Conservation (phyloP, 2,113 vertebrate genomes). For the Percina caprodes region DNA sequence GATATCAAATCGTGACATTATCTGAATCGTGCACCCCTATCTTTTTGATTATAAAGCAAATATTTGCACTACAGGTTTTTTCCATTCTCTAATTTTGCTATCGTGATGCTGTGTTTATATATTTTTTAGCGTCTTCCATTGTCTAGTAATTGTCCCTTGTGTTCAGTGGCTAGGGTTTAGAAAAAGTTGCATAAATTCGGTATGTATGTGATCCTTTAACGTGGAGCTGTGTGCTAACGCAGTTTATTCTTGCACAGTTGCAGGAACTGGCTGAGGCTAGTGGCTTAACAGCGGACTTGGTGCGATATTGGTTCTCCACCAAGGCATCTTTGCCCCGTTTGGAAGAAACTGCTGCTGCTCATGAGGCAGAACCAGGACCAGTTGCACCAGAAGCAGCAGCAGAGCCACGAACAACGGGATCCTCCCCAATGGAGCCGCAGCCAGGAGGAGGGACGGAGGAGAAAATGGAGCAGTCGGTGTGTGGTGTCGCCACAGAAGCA, state of each 20-base stretch:
- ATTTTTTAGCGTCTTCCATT: not conserved
- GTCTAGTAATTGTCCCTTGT: not conserved
- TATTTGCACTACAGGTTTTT: not conserved
- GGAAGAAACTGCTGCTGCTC: conserved; percentile 31
- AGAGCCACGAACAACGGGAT: conserved; percentile 36
- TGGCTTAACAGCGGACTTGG: conserved; percentile 87
- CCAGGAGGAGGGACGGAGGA: conserved; percentile 66
- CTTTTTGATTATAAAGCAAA: not conserved
- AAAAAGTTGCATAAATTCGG: too few species aligned
- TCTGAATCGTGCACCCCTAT: too few species aligned
- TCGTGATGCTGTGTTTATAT: not conserved
- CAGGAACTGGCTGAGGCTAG: conserved; percentile 85
- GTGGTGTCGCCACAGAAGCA: conserved; percentile 43
- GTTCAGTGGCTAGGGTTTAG: not conserved
- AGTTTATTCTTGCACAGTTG: conserved; percentile 71
- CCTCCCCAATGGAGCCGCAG: conserved; percentile 62
- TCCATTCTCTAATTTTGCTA: not conserved
- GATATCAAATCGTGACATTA: too few species aligned
- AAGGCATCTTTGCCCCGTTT: conserved; percentile 33
- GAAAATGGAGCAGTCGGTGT: conserved; percentile 70
- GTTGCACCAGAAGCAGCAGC: conserved; percentile 21
- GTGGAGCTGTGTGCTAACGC: not conserved
- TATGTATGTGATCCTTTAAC: too few species aligned
- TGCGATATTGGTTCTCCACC: conserved; percentile 89
- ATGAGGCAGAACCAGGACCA: conserved; percentile 1